Evolutionary conservation across 1,140 invertebrate genomes (phyloP).

Genomic region (Drosophila nebulosa): DNA sequence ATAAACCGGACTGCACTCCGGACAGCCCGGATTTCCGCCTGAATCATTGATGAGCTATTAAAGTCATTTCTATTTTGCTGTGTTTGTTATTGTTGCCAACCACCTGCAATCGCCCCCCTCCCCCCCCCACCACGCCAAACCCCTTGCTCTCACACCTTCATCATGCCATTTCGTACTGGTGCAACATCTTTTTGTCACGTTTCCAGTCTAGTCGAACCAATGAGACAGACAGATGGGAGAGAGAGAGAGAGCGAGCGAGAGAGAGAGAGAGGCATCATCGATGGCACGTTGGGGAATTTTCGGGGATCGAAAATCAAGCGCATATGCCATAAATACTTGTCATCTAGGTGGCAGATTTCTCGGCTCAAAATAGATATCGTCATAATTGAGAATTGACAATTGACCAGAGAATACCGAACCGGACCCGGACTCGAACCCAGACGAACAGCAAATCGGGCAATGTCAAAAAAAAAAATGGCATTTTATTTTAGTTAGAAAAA

Average conservation of each 20-base stretch:
- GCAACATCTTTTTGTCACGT: background rate
- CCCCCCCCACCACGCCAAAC: background rate
- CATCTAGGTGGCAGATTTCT: background rate
- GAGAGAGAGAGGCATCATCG: background rate
- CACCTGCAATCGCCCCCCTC: background rate
- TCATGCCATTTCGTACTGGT: background rate
- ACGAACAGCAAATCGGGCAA: too few relatives aligned
- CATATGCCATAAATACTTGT: constrained; percentile 12
- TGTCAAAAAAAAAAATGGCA: too few relatives aligned
- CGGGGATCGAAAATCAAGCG: background rate
- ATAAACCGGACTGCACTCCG: constrained; percentile 78
- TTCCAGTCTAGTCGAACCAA: background rate
- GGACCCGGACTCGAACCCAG: too few relatives aligned
- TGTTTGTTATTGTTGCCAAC: constrained; percentile 56
- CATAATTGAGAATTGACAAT: background rate
- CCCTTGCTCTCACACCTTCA: background rate
- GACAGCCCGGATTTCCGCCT: constrained; percentile 80
- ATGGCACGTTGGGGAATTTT: background rate
- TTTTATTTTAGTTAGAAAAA: too few relatives aligned
- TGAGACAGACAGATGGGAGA: too few relatives aligned
- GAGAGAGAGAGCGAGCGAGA: background rate
- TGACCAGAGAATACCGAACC: too few relatives aligned
- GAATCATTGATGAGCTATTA: constrained; percentile 81
- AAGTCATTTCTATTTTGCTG: constrained; percentile 79
- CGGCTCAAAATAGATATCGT: background rate